Conservation (phyloP, 2,113 vertebrate genomes). For the Serilophus lunatus region DNA sequence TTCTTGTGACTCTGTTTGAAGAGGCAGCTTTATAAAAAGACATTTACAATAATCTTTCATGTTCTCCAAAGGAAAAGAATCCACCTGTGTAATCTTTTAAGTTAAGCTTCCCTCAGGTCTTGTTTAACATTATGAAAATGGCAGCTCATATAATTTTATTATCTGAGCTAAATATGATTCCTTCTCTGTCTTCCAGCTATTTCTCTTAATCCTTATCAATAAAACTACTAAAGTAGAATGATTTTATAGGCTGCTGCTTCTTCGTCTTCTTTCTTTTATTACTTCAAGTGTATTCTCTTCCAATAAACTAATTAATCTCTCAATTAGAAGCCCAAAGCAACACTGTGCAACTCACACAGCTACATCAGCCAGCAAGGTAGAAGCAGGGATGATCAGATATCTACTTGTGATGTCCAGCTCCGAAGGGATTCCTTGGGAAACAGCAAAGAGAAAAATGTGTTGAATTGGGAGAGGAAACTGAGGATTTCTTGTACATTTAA, state of each 20-base stretch:
- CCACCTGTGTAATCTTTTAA: conserved; percentile 50
- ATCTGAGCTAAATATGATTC: conserved; percentile 50
- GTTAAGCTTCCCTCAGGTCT: conserved; percentile 54
- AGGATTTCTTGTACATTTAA: background rate
- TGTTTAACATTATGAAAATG: conserved; percentile 60
- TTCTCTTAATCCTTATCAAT: conserved; percentile 51
- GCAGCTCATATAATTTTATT: conserved; percentile 60
- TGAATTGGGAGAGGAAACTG: background rate
- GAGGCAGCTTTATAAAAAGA: background rate
- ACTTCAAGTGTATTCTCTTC: background rate
- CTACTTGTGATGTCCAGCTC: background rate
- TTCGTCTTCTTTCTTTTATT: conserved; percentile 21
- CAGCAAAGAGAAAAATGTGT: background rate
- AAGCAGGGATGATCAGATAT: background rate
- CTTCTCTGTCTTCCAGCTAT: conserved; percentile 53
- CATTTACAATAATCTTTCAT: conserved; percentile 45
- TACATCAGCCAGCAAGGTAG: background rate
- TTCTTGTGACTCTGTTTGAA: conserved; percentile 27
- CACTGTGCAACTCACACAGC: background rate
- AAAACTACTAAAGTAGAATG: conserved; percentile 13
- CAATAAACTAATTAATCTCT: conserved; percentile 34
- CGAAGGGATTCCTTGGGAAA: background rate
- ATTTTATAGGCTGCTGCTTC: conserved; percentile 29
- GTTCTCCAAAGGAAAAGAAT: conserved; percentile 42
- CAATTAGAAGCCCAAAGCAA: background rate